phyloP scores from a whole-genome alignment of 2,113 vertebrate genomes.

The Pelobates fuscus region DNA sequence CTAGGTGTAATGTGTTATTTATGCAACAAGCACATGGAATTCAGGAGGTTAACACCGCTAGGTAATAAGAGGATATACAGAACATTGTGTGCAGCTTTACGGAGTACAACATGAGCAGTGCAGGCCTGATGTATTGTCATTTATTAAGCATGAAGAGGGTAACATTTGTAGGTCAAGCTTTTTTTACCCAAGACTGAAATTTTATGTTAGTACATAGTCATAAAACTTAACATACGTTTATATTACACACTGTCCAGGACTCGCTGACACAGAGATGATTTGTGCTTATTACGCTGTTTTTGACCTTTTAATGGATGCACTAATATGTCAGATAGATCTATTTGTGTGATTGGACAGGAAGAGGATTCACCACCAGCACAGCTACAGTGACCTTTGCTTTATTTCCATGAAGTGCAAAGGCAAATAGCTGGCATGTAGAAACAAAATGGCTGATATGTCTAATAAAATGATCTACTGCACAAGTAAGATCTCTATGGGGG shows the following conservation, averaged over 20 bases:
- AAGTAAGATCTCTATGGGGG: no score
- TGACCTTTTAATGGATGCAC: constrained; percentile 6
- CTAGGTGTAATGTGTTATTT: no score
- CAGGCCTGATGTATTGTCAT: not conserved
- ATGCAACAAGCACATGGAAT: no score
- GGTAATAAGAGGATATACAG: no score
- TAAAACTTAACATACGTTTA: not conserved
- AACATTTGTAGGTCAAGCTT: not conserved
- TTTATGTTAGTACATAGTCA: not conserved
- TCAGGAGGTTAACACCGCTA: no score
- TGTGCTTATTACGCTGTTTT: constrained; percentile 5
- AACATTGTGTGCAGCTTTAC: no score
- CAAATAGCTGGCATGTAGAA: not conserved
- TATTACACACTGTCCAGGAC: not conserved
- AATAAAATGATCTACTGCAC: no score
- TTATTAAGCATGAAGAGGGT: not conserved
- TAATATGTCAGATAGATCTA: not conserved
- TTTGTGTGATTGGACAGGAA: not conserved
- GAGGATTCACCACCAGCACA: not conserved
- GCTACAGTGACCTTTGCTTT: no score
- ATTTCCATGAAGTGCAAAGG: not conserved
- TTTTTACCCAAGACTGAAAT: not conserved
- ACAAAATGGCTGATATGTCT: no score
- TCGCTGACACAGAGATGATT: not conserved
- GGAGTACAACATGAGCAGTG: not conserved